These are phyloP conservation scores for Whitmania pigra DNA, from an alignment of 1,140 invertebrate species.

Conservation along the genomic window DNA sequence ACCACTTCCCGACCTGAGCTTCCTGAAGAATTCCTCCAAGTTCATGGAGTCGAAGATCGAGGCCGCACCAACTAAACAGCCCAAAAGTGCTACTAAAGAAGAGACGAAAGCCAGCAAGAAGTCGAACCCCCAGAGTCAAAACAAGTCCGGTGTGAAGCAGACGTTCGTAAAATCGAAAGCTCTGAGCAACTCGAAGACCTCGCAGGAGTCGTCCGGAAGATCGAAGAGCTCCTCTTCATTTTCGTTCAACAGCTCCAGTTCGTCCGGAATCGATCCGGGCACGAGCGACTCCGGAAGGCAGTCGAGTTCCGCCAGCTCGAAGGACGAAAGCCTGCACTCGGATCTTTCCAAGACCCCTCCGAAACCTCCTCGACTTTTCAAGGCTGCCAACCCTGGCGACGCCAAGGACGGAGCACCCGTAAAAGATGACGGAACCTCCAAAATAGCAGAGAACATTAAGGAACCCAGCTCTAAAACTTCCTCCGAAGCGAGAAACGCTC, in stretches of 20 bases:
- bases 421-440: background rate
- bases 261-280: conserved; percentile 23
- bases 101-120: background rate
- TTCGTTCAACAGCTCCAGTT: conserved; percentile 19
- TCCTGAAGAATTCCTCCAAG: conserved; percentile 20
- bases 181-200: background rate
- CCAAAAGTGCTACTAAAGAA: background rate
- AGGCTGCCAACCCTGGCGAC: background rate
- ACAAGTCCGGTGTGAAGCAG: background rate
- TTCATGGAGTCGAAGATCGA: background rate
- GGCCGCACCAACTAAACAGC: background rate
- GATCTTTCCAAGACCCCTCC: conserved; percentile 1
- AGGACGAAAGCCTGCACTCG: background rate
- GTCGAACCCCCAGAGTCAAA: background rate
- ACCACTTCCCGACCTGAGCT: conserved; percentile 24
- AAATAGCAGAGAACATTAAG: background rate
- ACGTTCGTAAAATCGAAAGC: background rate
- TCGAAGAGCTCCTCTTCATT: conserved; percentile 6
- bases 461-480: background rate
- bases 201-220: background rate
- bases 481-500: background rate
- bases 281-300: conserved; percentile 7
- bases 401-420: background rate
- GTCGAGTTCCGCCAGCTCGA: conserved; percentile 6
- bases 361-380: conserved; percentile 13